phyloP scores from a whole-genome alignment of 2,113 vertebrate genomes.

The Menidia beryllina region DNA sequence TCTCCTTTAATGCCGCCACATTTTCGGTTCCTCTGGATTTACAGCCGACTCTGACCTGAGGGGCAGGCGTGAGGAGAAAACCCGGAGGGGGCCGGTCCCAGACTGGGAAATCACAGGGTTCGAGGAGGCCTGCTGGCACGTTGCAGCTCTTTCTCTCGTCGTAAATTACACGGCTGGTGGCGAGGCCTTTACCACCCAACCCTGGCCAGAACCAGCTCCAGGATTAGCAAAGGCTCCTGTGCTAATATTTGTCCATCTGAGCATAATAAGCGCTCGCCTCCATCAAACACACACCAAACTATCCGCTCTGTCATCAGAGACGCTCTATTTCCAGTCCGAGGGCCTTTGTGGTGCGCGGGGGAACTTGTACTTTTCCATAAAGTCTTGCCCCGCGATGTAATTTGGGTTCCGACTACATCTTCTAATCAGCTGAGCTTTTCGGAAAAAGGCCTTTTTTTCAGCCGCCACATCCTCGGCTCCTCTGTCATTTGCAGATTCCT shows the following conservation, averaged over 20 bases:
- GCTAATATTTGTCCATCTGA: conserved; percentile 48
- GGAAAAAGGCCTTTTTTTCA: conserved; percentile 31
- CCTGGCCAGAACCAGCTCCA: conserved; percentile 23
- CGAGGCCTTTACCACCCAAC: conserved; percentile 41
- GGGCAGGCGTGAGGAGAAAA: background rate
- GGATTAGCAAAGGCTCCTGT: conserved; percentile 38
- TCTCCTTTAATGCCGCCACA: too few species aligned
- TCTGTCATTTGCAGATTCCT: conserved; percentile 81
- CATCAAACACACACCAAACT: conserved; percentile 13
- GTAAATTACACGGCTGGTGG: conserved; percentile 73
- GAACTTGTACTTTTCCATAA: conserved; percentile 36
- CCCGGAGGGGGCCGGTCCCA: background rate
- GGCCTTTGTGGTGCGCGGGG: conserved; percentile 22
- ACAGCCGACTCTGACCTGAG: background rate
- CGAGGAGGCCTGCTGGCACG: conserved; percentile 34
- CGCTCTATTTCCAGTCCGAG: conserved; percentile 54
- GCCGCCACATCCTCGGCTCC: conserved; percentile 49
- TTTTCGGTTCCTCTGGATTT: background rate
- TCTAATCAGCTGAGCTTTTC: conserved; percentile 70
- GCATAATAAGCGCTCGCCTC: conserved; percentile 42
- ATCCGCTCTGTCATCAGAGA: conserved; percentile 52
- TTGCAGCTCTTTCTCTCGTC: conserved; percentile 60
- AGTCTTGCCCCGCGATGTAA: conserved; percentile 57
- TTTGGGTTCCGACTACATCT: conserved; percentile 65
- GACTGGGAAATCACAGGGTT: conserved; percentile 39